Evolutionary conservation across 2,113 vertebrate genomes (phyloP).

Genomic region (Thalassoma bifasciatum): DNA sequence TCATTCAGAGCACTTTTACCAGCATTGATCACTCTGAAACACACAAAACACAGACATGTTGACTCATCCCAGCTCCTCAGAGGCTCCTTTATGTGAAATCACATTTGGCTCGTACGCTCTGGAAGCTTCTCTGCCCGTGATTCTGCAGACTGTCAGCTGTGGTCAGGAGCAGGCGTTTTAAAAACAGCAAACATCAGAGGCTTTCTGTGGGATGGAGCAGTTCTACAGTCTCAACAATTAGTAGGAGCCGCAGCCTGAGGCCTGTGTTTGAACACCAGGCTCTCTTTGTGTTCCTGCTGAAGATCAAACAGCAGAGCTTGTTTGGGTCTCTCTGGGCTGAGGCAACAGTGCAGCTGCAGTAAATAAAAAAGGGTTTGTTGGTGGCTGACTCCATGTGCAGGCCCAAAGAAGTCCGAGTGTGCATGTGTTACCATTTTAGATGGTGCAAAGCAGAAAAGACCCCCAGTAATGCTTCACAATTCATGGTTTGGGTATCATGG

Average conservation of each 20-base stretch:
- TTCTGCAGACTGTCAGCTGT: slow-evolving; percentile 9
- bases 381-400: background rate
- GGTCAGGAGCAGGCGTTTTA: slow-evolving; percentile 6
- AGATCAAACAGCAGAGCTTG: slow-evolving; percentile 26
- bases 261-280: slow-evolving; percentile 19
- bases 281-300: slow-evolving; percentile 8
- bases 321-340: slow-evolving; percentile 25
- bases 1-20: slow-evolving; percentile 78
- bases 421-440: too few species aligned
- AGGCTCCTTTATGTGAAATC: background rate
- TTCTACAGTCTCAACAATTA: slow-evolving; percentile 36
- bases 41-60: background rate
- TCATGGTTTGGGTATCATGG: too few species aligned
- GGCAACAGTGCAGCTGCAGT: slow-evolving; percentile 18
- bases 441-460: background rate
- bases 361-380: slow-evolving; percentile 21
- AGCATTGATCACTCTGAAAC: slow-evolving; percentile 78
- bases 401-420: slow-evolving; percentile 4
- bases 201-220: slow-evolving; percentile 31
- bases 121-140: background rate
- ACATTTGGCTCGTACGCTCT: background rate
- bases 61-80: background rate
- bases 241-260: slow-evolving; percentile 34
- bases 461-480: too few species aligned
- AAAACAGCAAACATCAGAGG: slow-evolving; percentile 34